phyloP scores from a whole-genome alignment of 2,113 vertebrate genomes.

The Siniperca knerii region DNA sequence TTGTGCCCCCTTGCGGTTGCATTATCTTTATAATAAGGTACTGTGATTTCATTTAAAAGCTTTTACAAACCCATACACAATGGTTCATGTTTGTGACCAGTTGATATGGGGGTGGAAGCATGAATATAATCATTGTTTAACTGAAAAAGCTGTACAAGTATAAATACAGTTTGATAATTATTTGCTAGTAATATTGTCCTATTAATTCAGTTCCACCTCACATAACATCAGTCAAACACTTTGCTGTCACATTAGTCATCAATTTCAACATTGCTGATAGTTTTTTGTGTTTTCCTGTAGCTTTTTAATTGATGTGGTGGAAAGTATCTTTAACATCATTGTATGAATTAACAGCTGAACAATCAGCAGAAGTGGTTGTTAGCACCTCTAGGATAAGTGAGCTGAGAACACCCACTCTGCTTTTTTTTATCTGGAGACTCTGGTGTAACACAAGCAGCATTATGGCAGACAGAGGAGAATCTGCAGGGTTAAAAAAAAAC shows the following conservation, averaged over 20 bases:
- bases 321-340: neutral
- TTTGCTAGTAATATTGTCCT: neutral
- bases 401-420: neutral
- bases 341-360: neutral
- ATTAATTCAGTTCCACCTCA: neutral
- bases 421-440: constrained; percentile 5
- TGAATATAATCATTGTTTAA: neutral
- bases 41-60: neutral
- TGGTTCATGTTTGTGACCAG: neutral
- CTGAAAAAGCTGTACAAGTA: neutral
- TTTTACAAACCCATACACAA: neutral
- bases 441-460: constrained; percentile 50
- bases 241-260: neutral
- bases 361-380: neutral
- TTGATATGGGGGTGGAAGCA: neutral
- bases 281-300: neutral
- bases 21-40: neutral
- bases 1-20: too few species aligned
- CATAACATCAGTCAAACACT: neutral
- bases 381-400: neutral
- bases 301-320: neutral
- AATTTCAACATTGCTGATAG: neutral
- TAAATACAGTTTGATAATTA: neutral
- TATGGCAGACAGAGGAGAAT: constrained; percentile 35
- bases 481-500: constrained; percentile 76